Evolutionary conservation across 2,113 vertebrate species (phyloP).

Genomic region (Oceanites oceanicus): DNA sequence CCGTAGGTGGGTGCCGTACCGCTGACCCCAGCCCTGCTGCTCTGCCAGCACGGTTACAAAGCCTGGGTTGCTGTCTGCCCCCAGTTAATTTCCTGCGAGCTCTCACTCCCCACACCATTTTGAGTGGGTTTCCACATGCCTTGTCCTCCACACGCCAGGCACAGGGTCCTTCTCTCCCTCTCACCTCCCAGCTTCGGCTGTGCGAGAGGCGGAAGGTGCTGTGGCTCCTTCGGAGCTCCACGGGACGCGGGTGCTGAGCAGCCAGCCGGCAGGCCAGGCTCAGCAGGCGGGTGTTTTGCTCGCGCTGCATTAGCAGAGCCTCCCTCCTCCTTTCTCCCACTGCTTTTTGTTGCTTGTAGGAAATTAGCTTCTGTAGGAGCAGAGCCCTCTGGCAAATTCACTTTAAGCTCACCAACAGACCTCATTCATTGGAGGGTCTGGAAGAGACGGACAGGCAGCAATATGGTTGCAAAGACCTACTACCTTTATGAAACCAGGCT

Average conservation of each 20-base stretch:
- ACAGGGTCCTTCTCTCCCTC: background rate
- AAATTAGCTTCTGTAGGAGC: background rate
- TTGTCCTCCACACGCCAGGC: background rate
- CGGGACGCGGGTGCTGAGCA: background rate
- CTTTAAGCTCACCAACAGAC: background rate
- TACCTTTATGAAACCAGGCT: background rate
- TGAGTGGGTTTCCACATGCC: background rate
- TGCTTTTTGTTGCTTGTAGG: background rate
- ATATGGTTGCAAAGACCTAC: background rate
- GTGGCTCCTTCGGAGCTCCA: background rate
- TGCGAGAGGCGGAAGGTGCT: background rate
- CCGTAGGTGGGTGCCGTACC: background rate
- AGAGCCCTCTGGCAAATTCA: background rate
- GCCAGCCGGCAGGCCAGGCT: background rate
- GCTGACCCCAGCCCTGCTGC: background rate
- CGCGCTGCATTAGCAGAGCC: rapidly evolving
- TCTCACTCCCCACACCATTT: background rate
- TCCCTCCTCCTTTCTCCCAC: background rate
- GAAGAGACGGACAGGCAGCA: background rate
- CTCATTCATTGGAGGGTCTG: background rate
- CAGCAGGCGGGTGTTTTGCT: background rate
- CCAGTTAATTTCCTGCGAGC: background rate
- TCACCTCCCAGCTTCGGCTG: background rate
- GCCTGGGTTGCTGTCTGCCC: background rate
- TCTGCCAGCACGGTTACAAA: background rate